Conservation (phyloP, 2,888 invertebrate genomes). For the Notodonta ziczac region DNA sequence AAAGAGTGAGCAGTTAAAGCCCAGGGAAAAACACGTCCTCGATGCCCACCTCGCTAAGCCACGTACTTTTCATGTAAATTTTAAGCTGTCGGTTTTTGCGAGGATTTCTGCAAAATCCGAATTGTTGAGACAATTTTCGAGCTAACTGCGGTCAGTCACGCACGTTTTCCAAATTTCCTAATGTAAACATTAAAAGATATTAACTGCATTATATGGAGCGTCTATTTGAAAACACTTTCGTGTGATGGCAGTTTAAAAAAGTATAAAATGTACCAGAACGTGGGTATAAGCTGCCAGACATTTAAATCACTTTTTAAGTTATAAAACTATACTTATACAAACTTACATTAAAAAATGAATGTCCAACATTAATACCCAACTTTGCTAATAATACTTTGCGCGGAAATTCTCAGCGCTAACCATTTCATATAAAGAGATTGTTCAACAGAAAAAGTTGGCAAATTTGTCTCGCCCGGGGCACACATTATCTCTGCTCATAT, state of each 20-base stretch:
- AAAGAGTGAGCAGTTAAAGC: constrained; percentile 66
- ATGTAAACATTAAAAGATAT: not conserved
- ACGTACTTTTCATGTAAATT: constrained; percentile 69
- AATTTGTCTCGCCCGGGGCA: constrained; percentile 65
- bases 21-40: constrained; percentile 62
- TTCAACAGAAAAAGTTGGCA: constrained; percentile 67
- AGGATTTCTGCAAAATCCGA: constrained; percentile 57
- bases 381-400: constrained; percentile 60
- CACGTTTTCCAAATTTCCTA: constrained; percentile 16
- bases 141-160: constrained; percentile 46
- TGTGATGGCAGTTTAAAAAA: too few species aligned
- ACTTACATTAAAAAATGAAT: constrained; percentile 31
- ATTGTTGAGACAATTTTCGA: constrained; percentile 57
- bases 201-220: too few species aligned
- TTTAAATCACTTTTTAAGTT: not conserved
- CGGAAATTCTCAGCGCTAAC: constrained; percentile 53
- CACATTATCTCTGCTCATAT: constrained; percentile 66
- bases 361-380: constrained; percentile 48
- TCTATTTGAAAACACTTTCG: too few species aligned
- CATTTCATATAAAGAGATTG: constrained; percentile 65
- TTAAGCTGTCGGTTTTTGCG: constrained; percentile 63
- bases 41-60: constrained; percentile 51
- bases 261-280: not conserved
- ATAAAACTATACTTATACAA: constrained; percentile 3
- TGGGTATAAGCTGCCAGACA: not conserved